A percentile compares a stretch with the other conserved stretches of the same genome.
These are phyloP conservation scores for Xestoiulus laeticollis DNA, from an alignment of 2,888 invertebrate species.

Conservation along the genomic window DNA sequence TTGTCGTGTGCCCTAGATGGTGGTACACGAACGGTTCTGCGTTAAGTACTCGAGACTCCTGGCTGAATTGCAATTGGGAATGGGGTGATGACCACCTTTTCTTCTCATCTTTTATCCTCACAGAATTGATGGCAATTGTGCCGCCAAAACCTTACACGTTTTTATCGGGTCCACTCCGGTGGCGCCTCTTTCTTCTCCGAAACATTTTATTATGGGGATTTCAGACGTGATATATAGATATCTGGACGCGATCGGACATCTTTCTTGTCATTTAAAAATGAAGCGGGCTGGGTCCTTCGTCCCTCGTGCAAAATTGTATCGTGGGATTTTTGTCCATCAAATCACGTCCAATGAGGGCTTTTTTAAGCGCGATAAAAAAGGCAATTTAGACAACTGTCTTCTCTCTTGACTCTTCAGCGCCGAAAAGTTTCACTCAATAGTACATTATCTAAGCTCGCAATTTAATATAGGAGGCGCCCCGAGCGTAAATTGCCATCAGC, in stretches of 20 bases:
- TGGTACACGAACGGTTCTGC: background rate
- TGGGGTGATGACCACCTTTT: slow-evolving; percentile 34
- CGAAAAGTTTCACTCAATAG: slow-evolving; percentile 35
- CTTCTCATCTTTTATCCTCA: background rate
- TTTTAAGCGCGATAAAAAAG: slow-evolving; percentile 32
- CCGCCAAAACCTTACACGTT: slow-evolving; percentile 34
- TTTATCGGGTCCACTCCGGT: slow-evolving; percentile 38
- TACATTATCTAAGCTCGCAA: background rate
- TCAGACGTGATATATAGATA: slow-evolving; percentile 4
- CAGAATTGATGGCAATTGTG: slow-evolving; percentile 40
- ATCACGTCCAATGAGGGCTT: slow-evolving; percentile 38
- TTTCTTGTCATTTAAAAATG: slow-evolving; percentile 43
- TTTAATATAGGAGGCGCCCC: slow-evolving; percentile 25
- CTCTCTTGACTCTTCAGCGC: slow-evolving; percentile 17
- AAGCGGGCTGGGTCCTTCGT: background rate
- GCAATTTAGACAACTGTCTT: slow-evolving; percentile 34
- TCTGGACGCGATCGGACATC: slow-evolving; percentile 35
- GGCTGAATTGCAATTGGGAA: slow-evolving; percentile 31
- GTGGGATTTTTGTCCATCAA: slow-evolving; percentile 36
- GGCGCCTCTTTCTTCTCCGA: background rate
- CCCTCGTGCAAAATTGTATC: slow-evolving; percentile 10
- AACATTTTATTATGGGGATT: slow-evolving; percentile 9
- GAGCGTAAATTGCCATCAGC: slow-evolving; percentile 27
- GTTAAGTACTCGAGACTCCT: background rate
- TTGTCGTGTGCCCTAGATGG: background rate